These are phyloP conservation scores for Artibeus jamaicensis DNA, from an alignment of 2,797 vertebrate genomes.

Conservation along the genomic window DNA sequence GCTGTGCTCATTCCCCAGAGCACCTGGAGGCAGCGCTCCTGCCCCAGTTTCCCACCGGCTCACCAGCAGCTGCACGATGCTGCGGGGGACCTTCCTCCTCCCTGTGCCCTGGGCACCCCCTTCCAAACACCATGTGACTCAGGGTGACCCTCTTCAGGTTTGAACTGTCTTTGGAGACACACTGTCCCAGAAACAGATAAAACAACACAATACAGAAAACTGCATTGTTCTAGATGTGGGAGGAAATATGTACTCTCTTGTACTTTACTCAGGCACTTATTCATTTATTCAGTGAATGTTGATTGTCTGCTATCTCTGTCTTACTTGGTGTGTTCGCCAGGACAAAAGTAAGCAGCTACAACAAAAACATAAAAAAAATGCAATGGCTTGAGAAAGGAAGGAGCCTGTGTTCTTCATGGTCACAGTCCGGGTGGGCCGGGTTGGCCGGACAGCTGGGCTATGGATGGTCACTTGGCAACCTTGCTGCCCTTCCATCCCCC, in stretches of 20 bases:
- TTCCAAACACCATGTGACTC: neutral
- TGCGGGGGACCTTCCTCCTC: rapidly evolving
- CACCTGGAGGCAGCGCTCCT: neutral
- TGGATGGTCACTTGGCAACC: rapidly evolving
- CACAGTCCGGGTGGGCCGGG: neutral
- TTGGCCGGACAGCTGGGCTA: neutral
- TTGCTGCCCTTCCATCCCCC: neutral
- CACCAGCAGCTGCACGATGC: neutral
- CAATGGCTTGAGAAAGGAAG: neutral
- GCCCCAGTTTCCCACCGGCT: neutral
- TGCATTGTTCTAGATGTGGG: neutral
- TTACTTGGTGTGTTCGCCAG: neutral
- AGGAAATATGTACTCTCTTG: neutral
- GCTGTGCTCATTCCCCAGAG: neutral
- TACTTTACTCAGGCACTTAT: neutral
- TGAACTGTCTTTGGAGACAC: neutral
- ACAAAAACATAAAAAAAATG: neutral
- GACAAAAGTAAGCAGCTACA: neutral
- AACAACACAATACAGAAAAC: neutral
- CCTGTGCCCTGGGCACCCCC: neutral
- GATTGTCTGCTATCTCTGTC: neutral
- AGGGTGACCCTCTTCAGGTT: neutral
- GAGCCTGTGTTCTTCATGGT: neutral
- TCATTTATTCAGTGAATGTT: neutral
- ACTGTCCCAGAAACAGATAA: neutral